A percentile compares a stretch with the other conserved stretches of the same genome.
Evolutionary conservation across 2,888 invertebrate genomes (phyloP).

Genomic region (Philonicus albiceps): DNA sequence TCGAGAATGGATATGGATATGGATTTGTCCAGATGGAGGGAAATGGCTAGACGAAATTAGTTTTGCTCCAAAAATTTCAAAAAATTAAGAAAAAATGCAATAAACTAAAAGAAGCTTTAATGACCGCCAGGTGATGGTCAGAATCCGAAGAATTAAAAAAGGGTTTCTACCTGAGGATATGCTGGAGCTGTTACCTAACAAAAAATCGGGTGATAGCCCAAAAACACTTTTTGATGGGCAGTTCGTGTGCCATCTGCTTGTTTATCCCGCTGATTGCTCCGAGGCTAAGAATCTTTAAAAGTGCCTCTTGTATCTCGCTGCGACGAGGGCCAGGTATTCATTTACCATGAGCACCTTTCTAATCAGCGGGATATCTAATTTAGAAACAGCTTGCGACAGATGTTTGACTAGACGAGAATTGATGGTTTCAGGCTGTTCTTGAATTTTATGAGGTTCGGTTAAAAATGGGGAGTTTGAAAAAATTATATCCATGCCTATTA

Average conservation of each 20-base stretch:
- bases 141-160: not conserved
- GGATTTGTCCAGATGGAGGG: not conserved
- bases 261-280: not conserved
- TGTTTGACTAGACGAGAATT: not conserved
- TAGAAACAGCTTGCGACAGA: not conserved
- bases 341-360: not conserved
- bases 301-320: not conserved
- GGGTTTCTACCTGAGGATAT: not conserved
- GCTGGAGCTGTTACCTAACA: not conserved
- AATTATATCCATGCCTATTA: not conserved
- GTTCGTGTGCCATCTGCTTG: constrained; percentile 7
- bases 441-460: not conserved
- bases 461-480: not conserved
- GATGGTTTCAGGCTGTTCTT: not conserved
- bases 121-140: not conserved
- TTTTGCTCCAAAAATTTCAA: not conserved
- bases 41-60: not conserved
- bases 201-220: not conserved
- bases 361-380: not conserved
- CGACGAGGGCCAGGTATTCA: not conserved
- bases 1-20: not conserved
- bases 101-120: not conserved
- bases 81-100: not conserved
- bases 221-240: not conserved
- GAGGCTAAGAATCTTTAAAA: not conserved